A percentile compares a stretch with the other conserved stretches of the same genome.
Evolutionary conservation across 2,797 vertebrate species (phyloP).

Genomic region (Phalanger gymnotis): DNA sequence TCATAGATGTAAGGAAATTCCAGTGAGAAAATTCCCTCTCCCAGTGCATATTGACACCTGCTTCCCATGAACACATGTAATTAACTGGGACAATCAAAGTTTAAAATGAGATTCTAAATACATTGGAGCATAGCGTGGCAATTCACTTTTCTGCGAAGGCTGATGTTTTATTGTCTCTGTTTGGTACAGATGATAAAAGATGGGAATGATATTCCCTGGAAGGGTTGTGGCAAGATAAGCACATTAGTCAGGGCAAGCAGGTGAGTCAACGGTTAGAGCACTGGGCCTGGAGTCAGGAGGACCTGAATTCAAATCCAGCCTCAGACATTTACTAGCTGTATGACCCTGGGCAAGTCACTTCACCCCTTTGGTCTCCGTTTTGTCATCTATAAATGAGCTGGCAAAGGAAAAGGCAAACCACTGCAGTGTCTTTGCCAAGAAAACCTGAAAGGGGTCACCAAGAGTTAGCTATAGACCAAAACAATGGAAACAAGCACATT

Average conservation of each 20-base stretch:
- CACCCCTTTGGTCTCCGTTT: not conserved
- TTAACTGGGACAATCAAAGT: not conserved
- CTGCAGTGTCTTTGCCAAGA: not conserved
- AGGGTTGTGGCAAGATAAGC: too few relatives aligned
- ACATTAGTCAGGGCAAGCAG: too few relatives aligned
- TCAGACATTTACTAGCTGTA: not conserved
- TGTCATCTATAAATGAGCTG: not conserved
- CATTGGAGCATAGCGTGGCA: not conserved
- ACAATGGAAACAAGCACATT: not conserved
- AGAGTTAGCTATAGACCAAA: not conserved
- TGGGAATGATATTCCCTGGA: too few relatives aligned
- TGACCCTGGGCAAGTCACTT: not conserved
- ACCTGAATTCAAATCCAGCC: not conserved
- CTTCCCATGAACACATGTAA: not conserved
- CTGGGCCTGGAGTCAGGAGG: not conserved
- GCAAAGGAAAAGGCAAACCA: not conserved
- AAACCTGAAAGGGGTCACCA: not conserved
- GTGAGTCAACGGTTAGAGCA: not conserved
- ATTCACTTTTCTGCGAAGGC: not conserved
- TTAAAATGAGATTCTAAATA: not conserved
- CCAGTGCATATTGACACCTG: not conserved
- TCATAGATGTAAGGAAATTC: not conserved
- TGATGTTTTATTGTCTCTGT: not conserved
- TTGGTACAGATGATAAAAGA: too few relatives aligned
- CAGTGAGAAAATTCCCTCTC: not conserved